phyloP scores from a whole-genome alignment of 2,888 invertebrate species.

The Danaus chrysippus region DNA sequence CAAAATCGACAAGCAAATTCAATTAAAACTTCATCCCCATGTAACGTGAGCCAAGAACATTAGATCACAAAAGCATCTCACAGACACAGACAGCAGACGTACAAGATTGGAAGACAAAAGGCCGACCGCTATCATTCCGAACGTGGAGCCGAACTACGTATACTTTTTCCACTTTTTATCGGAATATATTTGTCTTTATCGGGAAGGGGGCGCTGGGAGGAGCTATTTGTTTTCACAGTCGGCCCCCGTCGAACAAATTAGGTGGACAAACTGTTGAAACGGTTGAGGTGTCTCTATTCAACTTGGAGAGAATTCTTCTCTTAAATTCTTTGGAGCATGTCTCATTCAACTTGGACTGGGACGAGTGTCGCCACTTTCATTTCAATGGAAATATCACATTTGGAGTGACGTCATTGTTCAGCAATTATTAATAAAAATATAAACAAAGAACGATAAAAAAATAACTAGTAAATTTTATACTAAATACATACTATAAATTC shows the following conservation, averaged over 20 bases:
- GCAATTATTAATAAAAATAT: slow-evolving; percentile 4
- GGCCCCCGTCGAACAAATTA: slow-evolving; percentile 77
- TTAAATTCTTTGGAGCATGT: slow-evolving; percentile 62
- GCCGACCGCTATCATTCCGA: slow-evolving; percentile 61
- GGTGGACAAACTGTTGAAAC: slow-evolving; percentile 78
- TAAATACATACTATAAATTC: too few species aligned
- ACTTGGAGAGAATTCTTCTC: slow-evolving; percentile 67
- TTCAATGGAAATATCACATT: slow-evolving; percentile 49
- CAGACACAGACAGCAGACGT: slow-evolving; percentile 62
- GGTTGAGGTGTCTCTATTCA: slow-evolving; percentile 75
- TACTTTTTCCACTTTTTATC: slow-evolving; percentile 54
- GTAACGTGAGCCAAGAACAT: slow-evolving; percentile 64
- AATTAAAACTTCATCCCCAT: slow-evolving; percentile 70
- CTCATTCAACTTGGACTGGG: slow-evolving; percentile 61
- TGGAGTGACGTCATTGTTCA: slow-evolving; percentile 41
- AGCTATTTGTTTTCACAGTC: slow-evolving; percentile 77
- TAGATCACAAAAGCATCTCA: slow-evolving; percentile 70
- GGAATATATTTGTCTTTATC: slow-evolving; percentile 64
- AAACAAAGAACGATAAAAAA: neutral
- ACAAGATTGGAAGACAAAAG: slow-evolving; percentile 70
- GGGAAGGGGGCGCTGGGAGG: slow-evolving; percentile 62
- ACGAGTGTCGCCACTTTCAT: slow-evolving; percentile 67
- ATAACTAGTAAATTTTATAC: too few species aligned
- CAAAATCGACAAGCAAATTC: slow-evolving; percentile 68
- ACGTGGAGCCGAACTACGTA: slow-evolving; percentile 61